Percentiles rank a stretch among this genome's conserved stretches.
These are phyloP conservation scores for Phacellophora camtschatica DNA, from an alignment of 30 jellyfish, hydroid and myxozoan genomes.

Conservation along the genomic window DNA sequence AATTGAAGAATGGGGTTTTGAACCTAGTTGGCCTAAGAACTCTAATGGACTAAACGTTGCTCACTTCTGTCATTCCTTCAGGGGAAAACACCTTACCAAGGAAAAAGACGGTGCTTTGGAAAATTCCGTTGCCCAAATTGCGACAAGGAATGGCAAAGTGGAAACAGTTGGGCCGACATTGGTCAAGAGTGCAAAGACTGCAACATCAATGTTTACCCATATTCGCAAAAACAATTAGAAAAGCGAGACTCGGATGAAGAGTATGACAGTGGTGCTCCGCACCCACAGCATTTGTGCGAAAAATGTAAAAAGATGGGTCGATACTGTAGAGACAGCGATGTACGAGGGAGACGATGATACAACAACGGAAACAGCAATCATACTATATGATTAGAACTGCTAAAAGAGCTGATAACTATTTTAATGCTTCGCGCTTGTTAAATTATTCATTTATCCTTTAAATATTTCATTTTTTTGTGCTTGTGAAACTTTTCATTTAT, in stretches of 20 bases:
- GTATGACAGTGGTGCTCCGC: not conserved
- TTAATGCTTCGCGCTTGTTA: too few species aligned
- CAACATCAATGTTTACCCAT: slow-evolving; percentile 8
- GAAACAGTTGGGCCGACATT: slow-evolving; percentile 36
- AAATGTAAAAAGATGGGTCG: slow-evolving; percentile 23
- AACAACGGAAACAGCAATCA: not conserved
- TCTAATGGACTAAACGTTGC: too few species aligned
- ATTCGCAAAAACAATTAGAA: not conserved
- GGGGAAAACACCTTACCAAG: slow-evolving; percentile 39
- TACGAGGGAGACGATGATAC: too few species aligned
- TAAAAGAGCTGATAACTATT: too few species aligned
- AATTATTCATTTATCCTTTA: too few species aligned
- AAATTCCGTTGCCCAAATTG: slow-evolving; percentile 33
- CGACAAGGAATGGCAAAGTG: slow-evolving; percentile 10
- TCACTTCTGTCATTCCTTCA: not conserved
- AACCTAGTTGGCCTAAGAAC: too few species aligned
- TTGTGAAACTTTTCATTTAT: too few species aligned
- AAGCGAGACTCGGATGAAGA: not conserved
- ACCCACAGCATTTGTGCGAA: slow-evolving; percentile 25
- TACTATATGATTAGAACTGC: too few species aligned
- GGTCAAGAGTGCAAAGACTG: slow-evolving; percentile 37
- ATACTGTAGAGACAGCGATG: not conserved
- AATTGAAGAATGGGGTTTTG: too few species aligned
- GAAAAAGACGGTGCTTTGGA: slow-evolving; percentile 12
- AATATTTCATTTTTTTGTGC: too few species aligned